phyloP scores from a whole-genome alignment of 2,797 vertebrate species.

The Pampus argenteus region DNA sequence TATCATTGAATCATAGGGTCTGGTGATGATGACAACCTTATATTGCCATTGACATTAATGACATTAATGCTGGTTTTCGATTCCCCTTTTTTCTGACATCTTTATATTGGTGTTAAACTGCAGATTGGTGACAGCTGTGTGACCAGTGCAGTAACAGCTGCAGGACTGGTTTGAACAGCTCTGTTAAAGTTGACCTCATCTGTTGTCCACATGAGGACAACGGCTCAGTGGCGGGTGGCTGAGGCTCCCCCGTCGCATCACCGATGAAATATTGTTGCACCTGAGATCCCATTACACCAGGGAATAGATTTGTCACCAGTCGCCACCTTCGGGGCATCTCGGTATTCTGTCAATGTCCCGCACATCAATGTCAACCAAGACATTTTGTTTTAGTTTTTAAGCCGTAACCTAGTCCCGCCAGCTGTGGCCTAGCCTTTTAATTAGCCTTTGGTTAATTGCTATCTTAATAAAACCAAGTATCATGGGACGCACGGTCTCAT shows the following conservation, averaged over 20 bases:
- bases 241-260: conserved; percentile 35
- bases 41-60: no score
- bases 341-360: conserved; percentile 33
- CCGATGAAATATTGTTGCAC: conserved; percentile 62
- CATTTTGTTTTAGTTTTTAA: conserved; percentile 55
- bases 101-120: conserved; percentile 1
- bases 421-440: conserved; percentile 79
- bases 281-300: conserved; percentile 63
- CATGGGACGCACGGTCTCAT: conserved; percentile 66
- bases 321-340: conserved; percentile 45
- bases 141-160: conserved; percentile 29
- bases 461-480: conserved; percentile 75
- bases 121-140: conserved; percentile 24
- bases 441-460: conserved; percentile 82
- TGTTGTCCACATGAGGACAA: conserved; percentile 64
- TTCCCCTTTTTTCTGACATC: not conserved
- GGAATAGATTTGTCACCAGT: conserved; percentile 53
- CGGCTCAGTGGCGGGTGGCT: conserved; percentile 28
- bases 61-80: conserved; percentile 13
- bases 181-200: conserved; percentile 67
- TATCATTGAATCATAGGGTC: not conserved
- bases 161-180: conserved; percentile 37
- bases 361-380: conserved; percentile 55
- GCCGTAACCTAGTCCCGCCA: conserved; percentile 60
- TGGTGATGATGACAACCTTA: not conserved